These are phyloP conservation scores for Lindbergichthys nudifrons DNA, from an alignment of 2,797 vertebrate genomes.

Conservation along the genomic window DNA sequence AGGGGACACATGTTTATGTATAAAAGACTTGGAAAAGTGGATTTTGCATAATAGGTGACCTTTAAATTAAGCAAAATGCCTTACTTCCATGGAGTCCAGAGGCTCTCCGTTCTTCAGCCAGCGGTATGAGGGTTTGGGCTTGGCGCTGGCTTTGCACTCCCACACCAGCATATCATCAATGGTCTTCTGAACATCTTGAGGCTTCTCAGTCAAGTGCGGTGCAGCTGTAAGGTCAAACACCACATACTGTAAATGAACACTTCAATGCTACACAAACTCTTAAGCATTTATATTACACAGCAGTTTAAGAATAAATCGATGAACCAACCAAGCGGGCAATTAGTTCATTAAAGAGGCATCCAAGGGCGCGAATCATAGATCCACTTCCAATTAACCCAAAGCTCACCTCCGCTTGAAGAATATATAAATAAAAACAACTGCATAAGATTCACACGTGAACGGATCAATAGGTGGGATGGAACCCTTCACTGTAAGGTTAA, in stretches of 20 bases:
- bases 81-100: constrained; percentile 88
- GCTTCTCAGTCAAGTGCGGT: constrained; percentile 90
- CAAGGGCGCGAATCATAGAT: constrained; percentile 72
- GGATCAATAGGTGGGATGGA: constrained; percentile 35
- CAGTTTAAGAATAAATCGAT: constrained; percentile 73
- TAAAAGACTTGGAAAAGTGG: too few species aligned
- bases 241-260: constrained; percentile 49
- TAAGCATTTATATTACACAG: constrained; percentile 48
- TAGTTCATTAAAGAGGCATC: constrained; percentile 72
- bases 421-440: constrained; percentile 48
- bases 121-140: constrained; percentile 92
- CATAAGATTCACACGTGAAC: constrained; percentile 1
- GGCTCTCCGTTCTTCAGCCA: constrained; percentile 95
- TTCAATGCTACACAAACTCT: constrained; percentile 26
- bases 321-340: constrained; percentile 65
- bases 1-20: too few species aligned
- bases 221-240: constrained; percentile 83
- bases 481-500: constrained; percentile 8
- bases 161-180: constrained; percentile 91
- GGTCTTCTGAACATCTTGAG: constrained; percentile 88
- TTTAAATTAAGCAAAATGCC: not conserved
- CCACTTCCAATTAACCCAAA: constrained; percentile 70
- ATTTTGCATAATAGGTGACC: too few species aligned
- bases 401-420: constrained; percentile 56
- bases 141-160: constrained; percentile 93